Evolutionary conservation across 1,140 invertebrate genomes (phyloP), one percentile per base, ranked within the genome.

Genomic region (Acromyrmex charruanus): DNA sequence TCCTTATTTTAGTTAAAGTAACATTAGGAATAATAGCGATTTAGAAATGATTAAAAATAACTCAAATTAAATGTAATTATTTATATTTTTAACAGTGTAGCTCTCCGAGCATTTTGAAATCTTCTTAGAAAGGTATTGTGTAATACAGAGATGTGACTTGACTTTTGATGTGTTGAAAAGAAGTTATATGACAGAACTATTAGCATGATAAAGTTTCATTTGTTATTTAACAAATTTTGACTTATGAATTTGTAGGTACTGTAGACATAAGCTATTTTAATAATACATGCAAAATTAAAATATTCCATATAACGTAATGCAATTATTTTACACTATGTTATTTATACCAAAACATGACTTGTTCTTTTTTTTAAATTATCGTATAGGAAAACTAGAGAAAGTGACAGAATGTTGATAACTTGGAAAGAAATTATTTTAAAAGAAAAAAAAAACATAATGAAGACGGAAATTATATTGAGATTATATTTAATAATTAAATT

Each of bases 131-230:
- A 31, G 53, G 1, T 58, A 44, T 14, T 77, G n/a, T 21, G 16
- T 44, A 44, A n/a, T 39, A 44, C 16, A 9, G 35, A 65, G 2
- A 39, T 51, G 44, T 79, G 39, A 66, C 2, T 79, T 65, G 39
- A 77, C 16, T 79, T 66, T 66, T 21, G 4, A 79, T 58, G 10
- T 0, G 10, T 65, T 16, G 9, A 31, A 77, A 66, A 77, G 21
- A 63, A 77, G 39, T 44, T 63, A 61, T 61, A 12, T 55, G 25
- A 39, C 9, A 14, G 2, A 63, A 31, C 5, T 7, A 28, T 16
- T 28, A 12, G 3, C 63, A 63, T 49, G 58, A 77, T 2, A 49
- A 61, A 39, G 39, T 63, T 49, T 31, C 18, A 2, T 59, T 7
- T 35, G 21, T 16, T 31, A 9, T 74, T 53, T 25, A 31, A 53